Percentiles rank a stretch among this genome's conserved stretches.
These are phyloP conservation scores for Saxidomus purpurata DNA, from an alignment of 1,140 invertebrate species.

Conservation along the genomic window DNA sequence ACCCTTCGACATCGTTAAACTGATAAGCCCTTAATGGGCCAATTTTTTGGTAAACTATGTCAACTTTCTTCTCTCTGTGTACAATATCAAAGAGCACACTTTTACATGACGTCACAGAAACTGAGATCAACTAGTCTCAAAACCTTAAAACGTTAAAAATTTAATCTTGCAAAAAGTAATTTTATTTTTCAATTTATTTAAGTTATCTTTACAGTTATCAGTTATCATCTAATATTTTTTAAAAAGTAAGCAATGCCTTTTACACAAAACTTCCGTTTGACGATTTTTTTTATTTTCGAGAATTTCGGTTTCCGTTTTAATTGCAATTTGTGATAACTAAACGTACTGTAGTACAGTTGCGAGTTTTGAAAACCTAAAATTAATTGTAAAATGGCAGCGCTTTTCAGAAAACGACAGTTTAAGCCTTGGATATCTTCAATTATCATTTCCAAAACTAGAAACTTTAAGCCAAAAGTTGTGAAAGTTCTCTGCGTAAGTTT, in stretches of 20 bases:
- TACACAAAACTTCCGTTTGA: too few relatives aligned
- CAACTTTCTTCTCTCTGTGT: not conserved
- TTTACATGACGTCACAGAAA: constrained; percentile 65
- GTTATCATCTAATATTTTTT: too few relatives aligned
- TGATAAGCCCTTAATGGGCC: constrained; percentile 65
- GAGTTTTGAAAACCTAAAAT: not conserved
- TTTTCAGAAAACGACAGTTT: constrained; percentile 1
- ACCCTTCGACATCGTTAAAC: constrained; percentile 75
- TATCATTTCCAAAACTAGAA: not conserved
- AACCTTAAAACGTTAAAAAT: not conserved
- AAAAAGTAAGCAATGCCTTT: too few relatives aligned
- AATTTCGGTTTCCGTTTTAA: not conserved
- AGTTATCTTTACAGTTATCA: too few relatives aligned
- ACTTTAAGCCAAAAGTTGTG: not conserved
- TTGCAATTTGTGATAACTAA: not conserved
- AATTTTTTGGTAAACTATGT: not conserved
- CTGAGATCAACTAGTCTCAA: constrained; percentile 33
- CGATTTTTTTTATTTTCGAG: too few relatives aligned
- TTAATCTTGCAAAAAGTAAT: too few relatives aligned
- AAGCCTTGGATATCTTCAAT: not conserved
- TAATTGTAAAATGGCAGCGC: not conserved
- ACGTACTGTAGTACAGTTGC: not conserved
- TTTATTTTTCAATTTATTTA: too few relatives aligned
- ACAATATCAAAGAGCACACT: constrained; percentile 42
- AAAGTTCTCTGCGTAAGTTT: constrained; percentile 27